These are phyloP conservation scores for Sycophila texana DNA, from an alignment of 2,888 invertebrate genomes.

Conservation along the genomic window DNA sequence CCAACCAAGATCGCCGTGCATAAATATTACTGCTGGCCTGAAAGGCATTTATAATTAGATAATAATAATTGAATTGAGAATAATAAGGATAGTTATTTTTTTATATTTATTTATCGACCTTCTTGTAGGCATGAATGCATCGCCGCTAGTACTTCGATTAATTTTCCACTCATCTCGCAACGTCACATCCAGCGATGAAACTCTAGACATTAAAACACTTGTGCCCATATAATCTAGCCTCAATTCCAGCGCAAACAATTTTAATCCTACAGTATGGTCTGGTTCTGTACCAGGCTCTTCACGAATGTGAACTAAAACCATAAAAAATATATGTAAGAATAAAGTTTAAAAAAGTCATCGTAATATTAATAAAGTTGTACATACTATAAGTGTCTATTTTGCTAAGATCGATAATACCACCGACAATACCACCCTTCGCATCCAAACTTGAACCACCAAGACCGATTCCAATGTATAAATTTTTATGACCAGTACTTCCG, in stretches of 20 bases:
- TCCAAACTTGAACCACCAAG: conserved; percentile 93
- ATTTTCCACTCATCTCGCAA: conserved; percentile 93
- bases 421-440: conserved; percentile 98
- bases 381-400: conserved; percentile 90
- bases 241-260: conserved; percentile 90
- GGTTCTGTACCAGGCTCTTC: conserved; percentile 94
- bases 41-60: conserved; percentile 19
- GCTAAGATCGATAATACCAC: conserved; percentile 94
- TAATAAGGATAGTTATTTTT: too few relatives aligned
- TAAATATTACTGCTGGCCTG: conserved; percentile 91
- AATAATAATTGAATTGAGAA: background rate
- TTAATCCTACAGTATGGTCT: conserved; percentile 89
- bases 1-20: conserved; percentile 95
- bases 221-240: conserved; percentile 99
- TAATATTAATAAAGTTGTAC: conserved; percentile 63
- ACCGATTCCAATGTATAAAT: conserved; percentile 92
- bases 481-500: conserved; percentile 95
- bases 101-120: conserved; percentile 72
- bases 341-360: conserved; percentile 13
- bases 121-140: conserved; percentile 81
- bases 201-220: conserved; percentile 93
- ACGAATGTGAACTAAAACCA: conserved; percentile 85
- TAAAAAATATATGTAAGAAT: conserved; percentile 20
- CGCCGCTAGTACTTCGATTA: conserved; percentile 75
- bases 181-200: conserved; percentile 87